Evolutionary conservation across 2,888 invertebrate genomes (phyloP).

Genomic region (Monoplex corrugatus): DNA sequence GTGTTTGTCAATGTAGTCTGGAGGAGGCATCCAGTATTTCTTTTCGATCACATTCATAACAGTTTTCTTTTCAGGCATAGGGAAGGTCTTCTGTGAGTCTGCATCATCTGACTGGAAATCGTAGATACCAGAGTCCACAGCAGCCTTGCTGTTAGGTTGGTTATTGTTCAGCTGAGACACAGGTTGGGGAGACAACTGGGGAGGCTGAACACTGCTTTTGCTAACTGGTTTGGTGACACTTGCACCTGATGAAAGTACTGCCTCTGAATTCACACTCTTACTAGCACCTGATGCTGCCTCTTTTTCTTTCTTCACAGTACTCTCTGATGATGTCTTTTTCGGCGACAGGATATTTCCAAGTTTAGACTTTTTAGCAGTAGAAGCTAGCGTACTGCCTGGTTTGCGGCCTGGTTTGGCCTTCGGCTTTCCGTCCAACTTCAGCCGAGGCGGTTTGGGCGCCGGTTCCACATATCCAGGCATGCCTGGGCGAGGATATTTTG

Average conservation of each 20-base stretch:
- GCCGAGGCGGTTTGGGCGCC: constrained; percentile 43
- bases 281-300: not conserved
- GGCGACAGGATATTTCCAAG: not conserved
- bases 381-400: constrained; percentile 27
- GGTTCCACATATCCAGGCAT: constrained; percentile 58
- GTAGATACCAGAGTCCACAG: constrained; percentile 58
- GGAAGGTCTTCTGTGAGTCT: constrained; percentile 57
- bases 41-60: constrained; percentile 60
- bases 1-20: constrained; percentile 60
- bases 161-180: not conserved
- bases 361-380: constrained; percentile 28
- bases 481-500: constrained; percentile 60
- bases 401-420: constrained; percentile 49
- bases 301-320: constrained; percentile 52
- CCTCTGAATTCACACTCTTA: not conserved
- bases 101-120: constrained; percentile 63
- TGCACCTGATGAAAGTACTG: not conserved
- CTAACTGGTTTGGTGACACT: not conserved
- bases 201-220: constrained; percentile 26
- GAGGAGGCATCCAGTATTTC: constrained; percentile 74
- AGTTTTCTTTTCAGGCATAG: constrained; percentile 43
- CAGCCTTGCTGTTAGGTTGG: not conserved
- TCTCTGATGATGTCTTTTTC: constrained; percentile 35
- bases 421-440: constrained; percentile 41
- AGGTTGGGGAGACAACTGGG: constrained; percentile 31